phyloP scores from a whole-genome alignment of 2,888 invertebrate genomes.

The Drosophila fulvimacula region DNA sequence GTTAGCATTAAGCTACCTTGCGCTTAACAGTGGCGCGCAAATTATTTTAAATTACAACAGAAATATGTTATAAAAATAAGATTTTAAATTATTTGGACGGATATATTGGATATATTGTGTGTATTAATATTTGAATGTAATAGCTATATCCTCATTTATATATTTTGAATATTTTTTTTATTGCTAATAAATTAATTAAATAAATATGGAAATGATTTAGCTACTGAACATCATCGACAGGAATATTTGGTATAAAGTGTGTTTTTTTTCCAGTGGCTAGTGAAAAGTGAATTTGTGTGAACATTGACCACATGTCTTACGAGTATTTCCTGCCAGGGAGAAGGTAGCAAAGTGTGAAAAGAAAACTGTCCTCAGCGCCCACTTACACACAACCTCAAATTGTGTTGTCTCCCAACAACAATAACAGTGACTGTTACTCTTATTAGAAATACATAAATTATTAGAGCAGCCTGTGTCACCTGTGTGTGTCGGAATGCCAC shows the following conservation, averaged over 20 bases:
- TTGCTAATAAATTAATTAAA: too few relatives aligned
- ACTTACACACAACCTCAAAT: conserved; percentile 18
- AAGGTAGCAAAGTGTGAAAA: neutral
- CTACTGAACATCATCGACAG: neutral
- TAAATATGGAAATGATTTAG: neutral
- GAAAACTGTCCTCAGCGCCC: conserved; percentile 1
- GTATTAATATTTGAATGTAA: too few relatives aligned
- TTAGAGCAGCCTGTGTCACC: conserved; percentile 54
- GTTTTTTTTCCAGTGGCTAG: neutral
- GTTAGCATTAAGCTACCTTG: neutral
- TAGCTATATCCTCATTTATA: too few relatives aligned
- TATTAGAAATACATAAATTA: conserved; percentile 70
- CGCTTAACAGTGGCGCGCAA: conserved; percentile 10
- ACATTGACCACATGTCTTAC: neutral
- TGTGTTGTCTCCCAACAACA: conserved; percentile 34
- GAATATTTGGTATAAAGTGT: neutral
- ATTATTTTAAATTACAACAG: neutral
- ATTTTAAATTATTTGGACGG: too few relatives aligned
- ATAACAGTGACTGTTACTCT: conserved; percentile 53
- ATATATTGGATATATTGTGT: too few relatives aligned
- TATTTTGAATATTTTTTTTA: too few relatives aligned
- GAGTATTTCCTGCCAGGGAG: neutral
- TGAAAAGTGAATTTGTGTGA: neutral
- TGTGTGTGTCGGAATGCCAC: conserved; percentile 52
- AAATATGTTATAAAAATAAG: neutral